phyloP scores from a whole-genome alignment of 2,888 invertebrate genomes.

The Catocala nupta region DNA sequence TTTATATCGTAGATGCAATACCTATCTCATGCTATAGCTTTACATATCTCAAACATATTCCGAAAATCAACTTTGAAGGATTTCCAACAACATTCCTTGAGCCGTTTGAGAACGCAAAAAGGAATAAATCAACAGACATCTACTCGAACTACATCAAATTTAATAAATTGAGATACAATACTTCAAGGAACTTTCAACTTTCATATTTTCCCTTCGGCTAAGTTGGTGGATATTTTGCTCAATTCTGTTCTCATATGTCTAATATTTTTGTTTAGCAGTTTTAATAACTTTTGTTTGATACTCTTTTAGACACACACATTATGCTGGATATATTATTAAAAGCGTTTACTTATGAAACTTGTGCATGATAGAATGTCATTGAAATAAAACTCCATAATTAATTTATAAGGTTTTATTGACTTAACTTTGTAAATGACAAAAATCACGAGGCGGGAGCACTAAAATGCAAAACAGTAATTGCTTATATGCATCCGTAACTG shows the following conservation, averaged over 20 bases:
- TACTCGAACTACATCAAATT: slow-evolving; percentile 49
- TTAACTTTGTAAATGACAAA: no score
- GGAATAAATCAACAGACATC: slow-evolving; percentile 52
- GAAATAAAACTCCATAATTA: no score
- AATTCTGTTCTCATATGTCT: slow-evolving; percentile 21
- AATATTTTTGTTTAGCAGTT: slow-evolving; percentile 32
- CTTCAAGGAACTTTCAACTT: slow-evolving; percentile 37
- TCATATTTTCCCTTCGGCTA: slow-evolving; percentile 33
- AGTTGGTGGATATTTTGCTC: slow-evolving; percentile 26
- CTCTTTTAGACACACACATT: background rate
- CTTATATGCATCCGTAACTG: no score
- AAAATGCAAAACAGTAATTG: no score
- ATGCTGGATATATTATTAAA: background rate
- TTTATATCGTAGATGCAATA: slow-evolving; percentile 4
- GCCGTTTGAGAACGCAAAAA: slow-evolving; percentile 40
- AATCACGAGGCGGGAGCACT: no score
- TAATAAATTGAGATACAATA: slow-evolving; percentile 51
- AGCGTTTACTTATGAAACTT: background rate
- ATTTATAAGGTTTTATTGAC: no score
- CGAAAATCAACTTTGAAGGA: slow-evolving; percentile 42
- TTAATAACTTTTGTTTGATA: slow-evolving; percentile 31
- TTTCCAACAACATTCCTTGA: slow-evolving; percentile 38
- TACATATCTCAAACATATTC: slow-evolving; percentile 28
- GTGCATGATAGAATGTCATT: no score
- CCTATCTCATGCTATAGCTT: no score